Percentiles rank a stretch among this genome's conserved stretches.
phyloP scores from a whole-genome alignment of 2,113 vertebrate species.

The human region DNA sequence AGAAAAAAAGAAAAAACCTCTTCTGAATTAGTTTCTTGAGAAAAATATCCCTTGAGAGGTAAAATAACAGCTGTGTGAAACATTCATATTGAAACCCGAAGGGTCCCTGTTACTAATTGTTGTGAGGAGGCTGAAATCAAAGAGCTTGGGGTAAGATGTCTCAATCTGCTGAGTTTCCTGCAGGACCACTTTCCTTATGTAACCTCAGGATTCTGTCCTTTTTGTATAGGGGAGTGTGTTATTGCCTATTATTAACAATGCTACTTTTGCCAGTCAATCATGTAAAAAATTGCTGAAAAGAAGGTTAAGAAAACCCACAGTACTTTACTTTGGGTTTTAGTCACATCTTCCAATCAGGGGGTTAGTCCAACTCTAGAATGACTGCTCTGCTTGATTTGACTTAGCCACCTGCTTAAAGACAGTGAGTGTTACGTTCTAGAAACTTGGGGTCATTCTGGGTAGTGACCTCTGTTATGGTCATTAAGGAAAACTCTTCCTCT shows the following conservation, averaged over 20 bases:
- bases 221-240: background rate
- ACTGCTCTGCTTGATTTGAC: background rate
- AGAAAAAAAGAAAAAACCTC: background rate
- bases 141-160: background rate
- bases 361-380: background rate
- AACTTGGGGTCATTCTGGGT: background rate
- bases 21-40: background rate
- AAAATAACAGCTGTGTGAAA: background rate
- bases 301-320: background rate
- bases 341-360: background rate
- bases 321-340: background rate
- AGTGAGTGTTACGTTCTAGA: background rate
- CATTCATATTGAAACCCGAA: background rate
- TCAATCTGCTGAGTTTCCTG: background rate
- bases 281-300: background rate
- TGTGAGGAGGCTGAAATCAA: background rate
- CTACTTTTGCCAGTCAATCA: background rate
- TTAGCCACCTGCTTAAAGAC: background rate
- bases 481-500: background rate
- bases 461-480: background rate
- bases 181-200: background rate
- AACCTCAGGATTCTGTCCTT: background rate
- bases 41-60: slow-evolving; percentile 16
- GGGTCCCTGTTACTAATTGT: background rate
- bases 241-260: background rate